Percentiles rank a stretch among this genome's conserved stretches.
Conservation (phyloP, 2,797 vertebrate genomes). For the Potorous gilbertii region DNA sequence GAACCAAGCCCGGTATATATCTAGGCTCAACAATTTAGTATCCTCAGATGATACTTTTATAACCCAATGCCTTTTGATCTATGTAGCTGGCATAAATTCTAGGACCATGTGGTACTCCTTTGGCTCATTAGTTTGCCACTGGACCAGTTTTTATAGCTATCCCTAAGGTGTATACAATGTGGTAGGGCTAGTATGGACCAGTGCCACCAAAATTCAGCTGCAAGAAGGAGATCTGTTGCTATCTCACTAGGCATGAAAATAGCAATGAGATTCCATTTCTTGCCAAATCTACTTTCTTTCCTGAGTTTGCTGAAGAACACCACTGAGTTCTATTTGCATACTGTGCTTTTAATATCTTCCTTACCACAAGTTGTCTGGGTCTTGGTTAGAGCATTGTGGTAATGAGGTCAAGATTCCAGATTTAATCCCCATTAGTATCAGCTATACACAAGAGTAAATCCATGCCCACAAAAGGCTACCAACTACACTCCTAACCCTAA, state of each 20-base stretch:
- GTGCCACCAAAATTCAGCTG: background rate
- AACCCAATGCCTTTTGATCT: background rate
- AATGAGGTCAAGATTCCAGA: background rate
- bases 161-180: conserved; percentile 14
- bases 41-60: background rate
- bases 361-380: background rate
- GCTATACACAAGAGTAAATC: background rate
- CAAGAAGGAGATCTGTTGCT: background rate
- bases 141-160: background rate
- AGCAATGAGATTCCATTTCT: background rate
- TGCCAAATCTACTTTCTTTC: background rate
- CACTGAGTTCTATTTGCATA: background rate
- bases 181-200: conserved; percentile 1
- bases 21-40: background rate
- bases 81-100: background rate
- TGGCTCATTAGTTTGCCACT: background rate
- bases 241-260: conserved; percentile 4
- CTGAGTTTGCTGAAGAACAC: background rate
- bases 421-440: background rate
- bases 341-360: background rate
- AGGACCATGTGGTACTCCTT: background rate
- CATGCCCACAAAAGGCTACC: background rate
- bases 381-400: conserved; percentile 5
- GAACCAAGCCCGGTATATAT: background rate
- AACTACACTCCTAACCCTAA: conserved; percentile 5